A percentile compares a stretch with the other conserved stretches of the same genome.
Evolutionary conservation across 2,113 vertebrate genomes (phyloP).

Genomic region (Tringa solitaria): DNA sequence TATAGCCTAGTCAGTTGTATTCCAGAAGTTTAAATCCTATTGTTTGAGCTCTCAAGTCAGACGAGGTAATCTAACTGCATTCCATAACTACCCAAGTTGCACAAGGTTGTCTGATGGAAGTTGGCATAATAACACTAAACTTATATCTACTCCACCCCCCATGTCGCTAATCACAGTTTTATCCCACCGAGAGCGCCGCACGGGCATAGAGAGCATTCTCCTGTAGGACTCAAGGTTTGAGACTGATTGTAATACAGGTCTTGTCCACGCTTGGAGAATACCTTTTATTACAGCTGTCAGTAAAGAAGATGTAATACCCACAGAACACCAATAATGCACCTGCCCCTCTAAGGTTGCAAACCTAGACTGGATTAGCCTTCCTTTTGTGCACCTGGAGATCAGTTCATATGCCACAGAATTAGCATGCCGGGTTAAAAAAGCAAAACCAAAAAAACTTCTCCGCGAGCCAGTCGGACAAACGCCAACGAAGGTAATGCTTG

Average conservation of each 20-base stretch:
- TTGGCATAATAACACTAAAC: neutral
- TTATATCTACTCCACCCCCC: conserved; percentile 10
- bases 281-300: neutral
- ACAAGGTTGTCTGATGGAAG: neutral
- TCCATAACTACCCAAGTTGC: neutral
- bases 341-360: neutral
- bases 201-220: neutral
- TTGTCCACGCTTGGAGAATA: neutral
- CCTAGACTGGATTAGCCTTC: neutral
- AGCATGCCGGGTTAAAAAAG: neutral
- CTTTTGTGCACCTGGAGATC: neutral
- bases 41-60: neutral
- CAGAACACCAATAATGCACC: neutral
- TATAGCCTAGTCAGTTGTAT: neutral
- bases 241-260: neutral
- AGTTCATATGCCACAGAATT: neutral
- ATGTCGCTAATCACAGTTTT: neutral
- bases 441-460: neutral
- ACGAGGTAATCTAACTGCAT: neutral
- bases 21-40: conserved; percentile 3
- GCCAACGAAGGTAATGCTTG: neutral
- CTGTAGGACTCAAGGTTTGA: neutral
- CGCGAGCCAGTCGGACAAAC: neutral
- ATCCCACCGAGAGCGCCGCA: neutral
- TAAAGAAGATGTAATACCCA: neutral